Evolutionary conservation across 2,113 vertebrate genomes (phyloP).

Genomic region (Misgurnus anguillicaudatus): DNA sequence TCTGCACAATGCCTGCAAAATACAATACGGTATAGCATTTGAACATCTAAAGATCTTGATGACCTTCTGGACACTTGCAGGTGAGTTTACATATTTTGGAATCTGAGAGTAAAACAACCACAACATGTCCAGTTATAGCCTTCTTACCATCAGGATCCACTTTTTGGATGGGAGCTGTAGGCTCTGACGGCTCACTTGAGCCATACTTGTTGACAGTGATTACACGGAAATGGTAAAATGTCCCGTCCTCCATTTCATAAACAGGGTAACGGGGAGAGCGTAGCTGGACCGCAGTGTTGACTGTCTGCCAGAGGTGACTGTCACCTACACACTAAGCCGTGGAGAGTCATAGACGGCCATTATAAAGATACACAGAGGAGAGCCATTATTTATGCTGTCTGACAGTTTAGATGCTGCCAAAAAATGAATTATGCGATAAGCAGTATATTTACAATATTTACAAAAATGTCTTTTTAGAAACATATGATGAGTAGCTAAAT

Average conservation of each 20-base stretch:
- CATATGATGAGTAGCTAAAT: background rate
- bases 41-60: background rate
- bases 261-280: slow-evolving; percentile 90
- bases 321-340: slow-evolving; percentile 82
- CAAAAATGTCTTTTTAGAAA: background rate
- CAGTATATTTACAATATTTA: background rate
- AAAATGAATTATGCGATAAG: background rate
- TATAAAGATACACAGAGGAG: slow-evolving; percentile 18
- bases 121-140: background rate
- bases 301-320: slow-evolving; percentile 87
- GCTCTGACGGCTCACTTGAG: slow-evolving; percentile 85
- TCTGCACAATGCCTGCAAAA: slow-evolving; percentile 41
- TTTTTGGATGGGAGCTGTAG: slow-evolving; percentile 82
- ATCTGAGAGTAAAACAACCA: background rate
- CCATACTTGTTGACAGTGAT: slow-evolving; percentile 86
- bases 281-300: slow-evolving; percentile 84
- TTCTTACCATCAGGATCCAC: slow-evolving; percentile 85
- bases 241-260: slow-evolving; percentile 90
- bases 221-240: slow-evolving; percentile 88
- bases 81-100: background rate
- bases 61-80: background rate
- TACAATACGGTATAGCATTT: slow-evolving; percentile 18
- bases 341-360: slow-evolving; percentile 25
- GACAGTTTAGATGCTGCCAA: background rate
- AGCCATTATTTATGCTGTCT: background rate